phyloP scores from a whole-genome alignment of 1,140 invertebrate species.

The Paramacrobiotus metropolitanus region DNA sequence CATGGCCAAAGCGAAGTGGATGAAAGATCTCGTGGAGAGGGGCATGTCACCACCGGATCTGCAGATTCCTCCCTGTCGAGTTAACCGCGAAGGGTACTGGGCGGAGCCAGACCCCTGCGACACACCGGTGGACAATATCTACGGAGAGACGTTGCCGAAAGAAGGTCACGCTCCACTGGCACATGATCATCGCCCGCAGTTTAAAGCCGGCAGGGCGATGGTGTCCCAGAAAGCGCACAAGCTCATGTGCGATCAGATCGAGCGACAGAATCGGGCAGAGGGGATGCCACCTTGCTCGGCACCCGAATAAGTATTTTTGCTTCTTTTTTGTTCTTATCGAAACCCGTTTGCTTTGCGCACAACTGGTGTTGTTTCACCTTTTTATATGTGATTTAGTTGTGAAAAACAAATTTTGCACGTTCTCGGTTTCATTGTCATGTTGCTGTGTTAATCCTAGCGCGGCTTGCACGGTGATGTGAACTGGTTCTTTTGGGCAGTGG shows the following conservation, averaged over 20 bases:
- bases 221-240: background rate
- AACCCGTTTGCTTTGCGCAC: no score
- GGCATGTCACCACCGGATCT: background rate
- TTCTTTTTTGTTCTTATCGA: no score
- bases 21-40: background rate
- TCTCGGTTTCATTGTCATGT: no score
- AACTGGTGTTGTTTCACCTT: no score
- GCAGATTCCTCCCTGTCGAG: background rate
- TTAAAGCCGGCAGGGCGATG: background rate
- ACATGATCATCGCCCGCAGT: background rate
- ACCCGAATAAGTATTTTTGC: no score
- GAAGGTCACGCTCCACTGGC: background rate
- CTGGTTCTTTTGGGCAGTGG: no score
- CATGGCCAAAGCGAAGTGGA: constrained; percentile 4
- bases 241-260: background rate
- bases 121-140: background rate
- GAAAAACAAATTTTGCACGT: no score
- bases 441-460: no score
- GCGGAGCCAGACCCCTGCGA: background rate
- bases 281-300: no score
- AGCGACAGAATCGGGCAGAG: background rate
- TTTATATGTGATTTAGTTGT: no score
- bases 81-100: background rate
- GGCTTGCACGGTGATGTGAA: no score
- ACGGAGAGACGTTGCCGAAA: background rate